Evolutionary conservation across 2,113 vertebrate genomes (phyloP), one percentile per base, ranked within the genome.

Genomic region (Proteles cristata): DNA sequence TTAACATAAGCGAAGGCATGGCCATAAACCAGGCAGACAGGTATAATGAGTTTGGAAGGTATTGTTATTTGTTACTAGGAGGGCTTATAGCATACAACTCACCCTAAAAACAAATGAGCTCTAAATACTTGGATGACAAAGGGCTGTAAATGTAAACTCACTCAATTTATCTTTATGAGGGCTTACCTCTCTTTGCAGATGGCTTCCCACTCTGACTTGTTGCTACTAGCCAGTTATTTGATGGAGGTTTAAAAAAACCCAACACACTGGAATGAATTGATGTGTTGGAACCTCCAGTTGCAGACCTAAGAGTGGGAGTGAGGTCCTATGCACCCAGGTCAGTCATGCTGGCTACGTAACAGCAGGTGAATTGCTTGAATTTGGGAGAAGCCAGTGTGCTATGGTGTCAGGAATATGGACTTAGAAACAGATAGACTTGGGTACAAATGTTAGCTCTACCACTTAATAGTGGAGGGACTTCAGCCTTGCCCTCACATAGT

Each of bases 51-150:
- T 77, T 93, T 94, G 92, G 89, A n/a, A 79, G 83, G 55, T 89
- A 73, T 93, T 93, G 84, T 93, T 98, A 95, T 96, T 95, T 96
- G 94, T 94, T 96, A 79, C 92, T 35, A 31, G 81, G 53, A 94
- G 26, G 76, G 58, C 33, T 92, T 86, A 53, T 0, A 69, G 65
- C 65, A 26, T 28, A 63, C 48, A 92, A 66, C 53, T 94, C 90
- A 93, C 58, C 39, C 43, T 94, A 90, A 88, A 90, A 88, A 90
- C 69, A 92, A 88, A 87, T 84, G 88, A 87, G n/a, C 63, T 45
- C 45, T 82, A 85, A 96, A 96, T 88, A 65, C 39, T 85, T 73
- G 58, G 86, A 77, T 96, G 90, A 90, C 83, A 50, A 71, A 94
- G 43, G 21, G 53, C 84, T 69, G 7, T 90, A 88, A 63, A 92